These are phyloP conservation scores for Hippocampus kuda DNA, from an alignment of 2,797 vertebrate genomes.

Conservation along the genomic window DNA sequence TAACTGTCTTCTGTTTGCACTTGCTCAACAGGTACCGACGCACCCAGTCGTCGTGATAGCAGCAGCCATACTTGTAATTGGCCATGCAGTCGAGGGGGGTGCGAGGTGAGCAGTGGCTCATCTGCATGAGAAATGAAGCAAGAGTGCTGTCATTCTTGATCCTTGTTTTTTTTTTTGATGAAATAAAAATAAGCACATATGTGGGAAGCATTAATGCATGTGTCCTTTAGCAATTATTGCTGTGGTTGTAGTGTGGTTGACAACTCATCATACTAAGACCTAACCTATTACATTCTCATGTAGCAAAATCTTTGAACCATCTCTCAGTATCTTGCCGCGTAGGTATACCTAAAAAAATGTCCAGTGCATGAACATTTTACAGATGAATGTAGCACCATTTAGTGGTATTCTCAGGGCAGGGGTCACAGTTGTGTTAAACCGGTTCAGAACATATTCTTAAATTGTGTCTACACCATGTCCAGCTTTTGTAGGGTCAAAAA, in stretches of 20 bases:
- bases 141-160: too few relatives aligned
- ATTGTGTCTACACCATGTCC: neutral
- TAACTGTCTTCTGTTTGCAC: too few relatives aligned
- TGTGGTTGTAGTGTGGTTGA: too few relatives aligned
- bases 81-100: too few relatives aligned
- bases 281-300: neutral
- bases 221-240: too few relatives aligned
- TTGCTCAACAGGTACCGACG: too few relatives aligned
- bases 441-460: slow-evolving; percentile 47
- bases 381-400: slow-evolving; percentile 64
- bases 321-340: neutral
- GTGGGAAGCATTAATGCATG: too few relatives aligned
- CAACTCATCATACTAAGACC: neutral
- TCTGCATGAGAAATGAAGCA: neutral
- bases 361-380: neutral
- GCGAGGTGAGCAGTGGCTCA: neutral
- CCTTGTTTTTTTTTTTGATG: too few relatives aligned
- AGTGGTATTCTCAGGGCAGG: slow-evolving; percentile 58
- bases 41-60: too few relatives aligned
- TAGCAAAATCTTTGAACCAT: too few relatives aligned
- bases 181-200: too few relatives aligned
- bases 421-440: slow-evolving; percentile 56
- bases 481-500: neutral
- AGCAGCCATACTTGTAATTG: too few relatives aligned
- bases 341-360: neutral